Percentiles rank a stretch among this genome's conserved stretches.
Conservation (phyloP, 2,888 invertebrate species). For the Pharmacophagus antenor region DNA sequence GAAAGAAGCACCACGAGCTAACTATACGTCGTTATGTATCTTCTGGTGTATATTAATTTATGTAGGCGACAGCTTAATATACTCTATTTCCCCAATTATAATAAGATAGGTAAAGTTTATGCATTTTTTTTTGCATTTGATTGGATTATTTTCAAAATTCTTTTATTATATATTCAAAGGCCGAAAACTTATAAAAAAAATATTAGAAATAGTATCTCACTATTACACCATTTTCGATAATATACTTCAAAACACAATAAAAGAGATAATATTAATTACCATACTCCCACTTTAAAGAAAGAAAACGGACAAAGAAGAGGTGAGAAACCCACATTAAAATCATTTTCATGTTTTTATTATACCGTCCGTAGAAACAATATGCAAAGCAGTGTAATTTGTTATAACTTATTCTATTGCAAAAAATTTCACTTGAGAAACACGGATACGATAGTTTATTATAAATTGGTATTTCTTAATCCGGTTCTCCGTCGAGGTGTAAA, state of each 20-base stretch:
- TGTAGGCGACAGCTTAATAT: too few species aligned
- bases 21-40: too few species aligned
- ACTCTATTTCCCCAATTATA: too few species aligned
- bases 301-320: constrained; percentile 23
- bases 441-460: constrained; percentile 28
- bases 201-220: not conserved
- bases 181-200: not conserved
- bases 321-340: constrained; percentile 35
- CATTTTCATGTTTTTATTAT: constrained; percentile 31
- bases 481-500: constrained; percentile 16
- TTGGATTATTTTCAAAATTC: too few species aligned
- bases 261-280: constrained; percentile 31
- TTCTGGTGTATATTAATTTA: too few species aligned
- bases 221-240: not conserved
- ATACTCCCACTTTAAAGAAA: constrained; percentile 28
- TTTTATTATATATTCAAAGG: too few species aligned
- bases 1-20: too few species aligned
- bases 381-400: constrained; percentile 35
- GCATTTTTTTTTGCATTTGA: too few species aligned
- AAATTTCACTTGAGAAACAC: constrained; percentile 34
- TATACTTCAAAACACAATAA: not conserved
- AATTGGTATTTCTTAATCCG: constrained; percentile 26
- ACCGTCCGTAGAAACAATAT: constrained; percentile 27
- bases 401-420: constrained; percentile 30
- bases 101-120: too few species aligned